A percentile compares a stretch with the other conserved stretches of the same genome.
Evolutionary conservation across 30 jellyfish, hydroid and myxozoan genomes (phyloP).

Genomic region (Aurelia aurita complex sp. Pacific): DNA sequence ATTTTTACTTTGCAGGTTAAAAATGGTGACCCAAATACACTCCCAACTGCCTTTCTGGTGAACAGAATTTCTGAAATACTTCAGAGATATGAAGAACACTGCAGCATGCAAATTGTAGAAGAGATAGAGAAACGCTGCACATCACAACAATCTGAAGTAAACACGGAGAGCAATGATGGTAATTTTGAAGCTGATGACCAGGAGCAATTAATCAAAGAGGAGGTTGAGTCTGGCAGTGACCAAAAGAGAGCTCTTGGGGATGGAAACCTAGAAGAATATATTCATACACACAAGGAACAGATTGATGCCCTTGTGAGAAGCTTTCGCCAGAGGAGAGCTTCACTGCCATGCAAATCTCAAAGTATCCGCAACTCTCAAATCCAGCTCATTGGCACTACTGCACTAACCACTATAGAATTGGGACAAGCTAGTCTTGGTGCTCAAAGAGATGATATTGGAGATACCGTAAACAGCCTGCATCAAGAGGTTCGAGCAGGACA

Average conservation of each 20-base stretch:
- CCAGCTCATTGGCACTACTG: neutral
- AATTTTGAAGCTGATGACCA: neutral
- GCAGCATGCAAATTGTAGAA: neutral
- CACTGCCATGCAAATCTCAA: constrained; percentile 3
- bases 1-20: too few species aligned
- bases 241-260: neutral
- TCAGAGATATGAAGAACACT: neutral
- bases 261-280: neutral
- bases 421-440: neutral
- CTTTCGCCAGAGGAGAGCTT: constrained; percentile 1
- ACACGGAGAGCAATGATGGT: neutral
- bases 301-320: constrained; percentile 23
- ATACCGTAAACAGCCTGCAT: too few species aligned
- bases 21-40: too few species aligned
- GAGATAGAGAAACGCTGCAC: neutral
- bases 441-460: too few species aligned
- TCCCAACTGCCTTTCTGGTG: constrained; percentile 30
- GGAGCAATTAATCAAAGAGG: too few species aligned
- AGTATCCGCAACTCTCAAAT: neutral
- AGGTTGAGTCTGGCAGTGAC: neutral
- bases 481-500: too few species aligned
- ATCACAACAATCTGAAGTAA: neutral
- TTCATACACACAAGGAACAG: neutral
- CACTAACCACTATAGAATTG: neutral
- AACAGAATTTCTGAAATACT: constrained; percentile 16